Conservation (phyloP, 1,140 invertebrate genomes). For the Scylla paramamosain region DNA sequence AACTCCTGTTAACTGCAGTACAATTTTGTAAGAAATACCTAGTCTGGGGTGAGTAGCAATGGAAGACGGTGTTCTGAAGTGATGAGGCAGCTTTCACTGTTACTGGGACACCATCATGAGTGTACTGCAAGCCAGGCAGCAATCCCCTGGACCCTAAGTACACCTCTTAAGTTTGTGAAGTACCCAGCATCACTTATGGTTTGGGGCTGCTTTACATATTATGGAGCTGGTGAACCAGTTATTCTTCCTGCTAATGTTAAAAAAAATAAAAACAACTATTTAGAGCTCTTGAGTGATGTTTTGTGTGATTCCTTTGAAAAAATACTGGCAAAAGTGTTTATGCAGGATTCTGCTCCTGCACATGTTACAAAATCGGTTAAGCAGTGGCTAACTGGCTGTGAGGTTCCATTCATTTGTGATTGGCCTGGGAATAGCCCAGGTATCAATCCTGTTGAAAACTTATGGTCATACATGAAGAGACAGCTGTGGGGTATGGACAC, state of each 20-base stretch:
- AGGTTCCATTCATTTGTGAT: not conserved
- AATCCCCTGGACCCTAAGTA: not conserved
- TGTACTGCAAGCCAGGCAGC: too few species aligned
- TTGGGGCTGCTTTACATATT: not conserved
- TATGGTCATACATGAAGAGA: not conserved
- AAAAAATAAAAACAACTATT: not conserved
- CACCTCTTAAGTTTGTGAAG: not conserved
- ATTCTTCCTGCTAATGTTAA: not conserved
- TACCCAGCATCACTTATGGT: conserved; percentile 35
- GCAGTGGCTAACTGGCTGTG: not conserved
- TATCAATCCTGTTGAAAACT: conserved; percentile 31
- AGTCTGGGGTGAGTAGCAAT: not conserved
- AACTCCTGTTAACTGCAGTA: conserved; percentile 14
- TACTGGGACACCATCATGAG: not conserved
- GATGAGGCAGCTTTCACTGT: conserved; percentile 34
- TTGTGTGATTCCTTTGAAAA: too few species aligned
- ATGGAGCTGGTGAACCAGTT: conserved; percentile 14
- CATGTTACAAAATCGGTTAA: too few species aligned
- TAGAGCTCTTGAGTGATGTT: conserved; percentile 28
- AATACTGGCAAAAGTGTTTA: too few species aligned
- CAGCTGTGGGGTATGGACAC: not conserved
- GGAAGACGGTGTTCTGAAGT: conserved; percentile 30
- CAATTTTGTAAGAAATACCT: conserved; percentile 38
- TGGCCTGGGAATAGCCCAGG: too few species aligned
- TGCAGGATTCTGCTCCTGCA: too few species aligned